Evolutionary conservation across 1,140 invertebrate species (phyloP).

Genomic region (Brachystomella parvula): DNA sequence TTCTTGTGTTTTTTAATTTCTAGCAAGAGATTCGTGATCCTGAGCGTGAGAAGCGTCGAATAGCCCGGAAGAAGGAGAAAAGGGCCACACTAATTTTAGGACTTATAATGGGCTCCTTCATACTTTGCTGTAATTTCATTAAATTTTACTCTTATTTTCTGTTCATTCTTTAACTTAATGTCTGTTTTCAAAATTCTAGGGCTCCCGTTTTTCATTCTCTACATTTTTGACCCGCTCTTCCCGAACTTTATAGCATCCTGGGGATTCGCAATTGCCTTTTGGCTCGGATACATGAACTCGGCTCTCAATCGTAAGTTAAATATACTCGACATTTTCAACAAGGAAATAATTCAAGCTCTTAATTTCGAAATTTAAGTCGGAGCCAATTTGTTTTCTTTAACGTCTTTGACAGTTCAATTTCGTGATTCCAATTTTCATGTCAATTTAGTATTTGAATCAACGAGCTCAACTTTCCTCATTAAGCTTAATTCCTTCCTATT

Average conservation of each 20-base stretch:
- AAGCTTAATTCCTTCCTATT: too few relatives aligned
- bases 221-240: conserved; percentile 77
- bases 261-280: conserved; percentile 92
- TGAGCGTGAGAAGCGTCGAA: conserved; percentile 82
- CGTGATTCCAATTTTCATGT: too few relatives aligned
- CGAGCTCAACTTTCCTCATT: too few relatives aligned
- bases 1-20: conserved; percentile 40
- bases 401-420: too few relatives aligned
- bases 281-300: conserved; percentile 98
- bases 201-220: conserved; percentile 52
- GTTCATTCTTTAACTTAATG: too few relatives aligned
- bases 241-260: conserved; percentile 68
- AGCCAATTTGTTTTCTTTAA: too few relatives aligned
- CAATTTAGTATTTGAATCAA: too few relatives aligned
- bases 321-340: conserved; percentile 52
- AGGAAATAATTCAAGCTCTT: neutral
- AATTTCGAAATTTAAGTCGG: too few relatives aligned
- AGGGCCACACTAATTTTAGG: conserved; percentile 93
- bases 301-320: conserved; percentile 67
- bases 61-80: conserved; percentile 94
- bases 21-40: conserved; percentile 71
- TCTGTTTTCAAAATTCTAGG: too few relatives aligned
- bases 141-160: too few relatives aligned
- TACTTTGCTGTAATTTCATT: conserved; percentile 97
- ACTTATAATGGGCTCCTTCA: conserved; percentile 97